These are phyloP conservation scores for Sylvia atricapilla DNA, from an alignment of 2,113 vertebrate species.

Conservation along the genomic window DNA sequence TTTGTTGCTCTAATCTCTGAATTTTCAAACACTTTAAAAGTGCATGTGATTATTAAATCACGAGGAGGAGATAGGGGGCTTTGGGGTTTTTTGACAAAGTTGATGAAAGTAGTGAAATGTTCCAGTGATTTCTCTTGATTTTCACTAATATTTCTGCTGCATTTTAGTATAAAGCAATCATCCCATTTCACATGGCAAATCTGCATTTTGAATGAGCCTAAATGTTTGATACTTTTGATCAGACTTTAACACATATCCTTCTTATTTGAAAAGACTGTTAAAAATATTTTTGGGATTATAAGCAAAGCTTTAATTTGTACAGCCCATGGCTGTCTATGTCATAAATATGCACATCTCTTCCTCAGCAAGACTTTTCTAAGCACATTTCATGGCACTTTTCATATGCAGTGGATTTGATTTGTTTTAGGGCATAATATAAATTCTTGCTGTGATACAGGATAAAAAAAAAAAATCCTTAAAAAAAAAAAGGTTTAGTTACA, in stretches of 20 bases:
- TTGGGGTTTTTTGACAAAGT: background rate
- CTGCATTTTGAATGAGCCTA: slow-evolving; percentile 27
- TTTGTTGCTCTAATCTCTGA: background rate
- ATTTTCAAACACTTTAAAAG: slow-evolving; percentile 15
- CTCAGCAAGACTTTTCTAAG: slow-evolving; percentile 58
- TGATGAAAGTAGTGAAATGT: slow-evolving; percentile 9
- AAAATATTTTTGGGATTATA: slow-evolving; percentile 72
- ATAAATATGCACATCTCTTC: slow-evolving; percentile 69
- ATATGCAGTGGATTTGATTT: slow-evolving; percentile 58
- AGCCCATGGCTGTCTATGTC: slow-evolving; percentile 52
- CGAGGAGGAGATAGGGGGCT: background rate
- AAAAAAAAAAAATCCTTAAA: slow-evolving; percentile 47
- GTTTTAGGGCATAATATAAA: slow-evolving; percentile 71
- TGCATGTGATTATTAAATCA: slow-evolving; percentile 11
- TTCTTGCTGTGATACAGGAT: slow-evolving; percentile 52
- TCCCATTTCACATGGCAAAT: slow-evolving; percentile 49
- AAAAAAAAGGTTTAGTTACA: slow-evolving; percentile 7
- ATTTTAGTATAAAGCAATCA: slow-evolving; percentile 42
- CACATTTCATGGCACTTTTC: slow-evolving; percentile 63
- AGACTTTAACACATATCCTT: slow-evolving; percentile 52
- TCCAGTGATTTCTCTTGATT: slow-evolving; percentile 23
- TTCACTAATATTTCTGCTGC: slow-evolving; percentile 42
- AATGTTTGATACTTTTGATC: slow-evolving; percentile 57
- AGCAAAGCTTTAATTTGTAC: slow-evolving; percentile 66
- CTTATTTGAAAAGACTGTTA: slow-evolving; percentile 69